phyloP scores from a whole-genome alignment of 2,888 invertebrate species.

The Harmothoe impar region DNA sequence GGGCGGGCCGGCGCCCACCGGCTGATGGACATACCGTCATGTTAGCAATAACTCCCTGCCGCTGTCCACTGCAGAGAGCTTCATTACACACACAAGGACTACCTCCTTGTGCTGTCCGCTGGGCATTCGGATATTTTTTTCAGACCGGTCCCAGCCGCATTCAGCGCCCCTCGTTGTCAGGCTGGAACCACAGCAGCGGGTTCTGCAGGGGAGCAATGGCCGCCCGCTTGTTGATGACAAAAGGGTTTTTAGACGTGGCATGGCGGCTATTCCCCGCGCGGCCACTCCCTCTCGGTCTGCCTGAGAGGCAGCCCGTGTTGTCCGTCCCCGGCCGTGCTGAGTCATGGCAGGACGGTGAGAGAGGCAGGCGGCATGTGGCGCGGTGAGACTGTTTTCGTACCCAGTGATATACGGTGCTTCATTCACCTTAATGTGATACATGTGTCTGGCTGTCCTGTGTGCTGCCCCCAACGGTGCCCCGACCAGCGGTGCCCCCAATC shows the following conservation, averaged over 20 bases:
- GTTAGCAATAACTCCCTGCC: conserved; percentile 47
- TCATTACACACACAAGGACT: background rate
- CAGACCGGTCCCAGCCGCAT: background rate
- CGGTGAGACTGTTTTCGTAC: conserved; percentile 6
- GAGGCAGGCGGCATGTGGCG: background rate
- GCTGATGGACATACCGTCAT: background rate
- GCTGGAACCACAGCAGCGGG: no score
- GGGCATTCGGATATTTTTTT: conserved; percentile 29
- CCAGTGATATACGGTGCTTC: conserved; percentile 61
- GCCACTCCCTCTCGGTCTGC: no score
- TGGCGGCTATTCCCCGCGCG: no score
- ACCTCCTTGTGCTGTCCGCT: background rate
- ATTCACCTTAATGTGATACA: conserved; percentile 55
- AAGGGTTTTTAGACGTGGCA: no score
- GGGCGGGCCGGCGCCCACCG: background rate
- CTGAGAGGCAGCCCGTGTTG: background rate
- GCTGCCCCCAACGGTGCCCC: background rate
- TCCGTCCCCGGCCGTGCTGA: background rate
- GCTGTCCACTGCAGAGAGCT: conserved; percentile 14
- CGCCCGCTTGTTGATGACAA: no score
- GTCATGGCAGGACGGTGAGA: background rate
- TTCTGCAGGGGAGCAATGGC: no score
- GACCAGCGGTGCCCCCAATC: no score
- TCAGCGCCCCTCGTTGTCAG: background rate
- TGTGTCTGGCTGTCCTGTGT: background rate